phyloP scores from a whole-genome alignment of 2,113 vertebrate species.

The Albula goreensis region DNA sequence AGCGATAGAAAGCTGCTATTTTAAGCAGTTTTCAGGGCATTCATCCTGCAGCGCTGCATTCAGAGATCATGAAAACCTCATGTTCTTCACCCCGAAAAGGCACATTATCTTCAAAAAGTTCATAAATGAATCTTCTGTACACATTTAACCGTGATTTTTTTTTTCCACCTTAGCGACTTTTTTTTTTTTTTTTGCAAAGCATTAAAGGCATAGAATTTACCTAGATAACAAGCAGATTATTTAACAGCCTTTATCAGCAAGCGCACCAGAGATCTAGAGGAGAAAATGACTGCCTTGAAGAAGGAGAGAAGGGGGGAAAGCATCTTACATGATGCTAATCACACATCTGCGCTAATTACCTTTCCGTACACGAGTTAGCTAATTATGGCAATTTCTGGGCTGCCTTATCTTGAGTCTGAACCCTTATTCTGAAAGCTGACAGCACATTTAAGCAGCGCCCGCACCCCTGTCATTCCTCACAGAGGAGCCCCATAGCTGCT shows the following conservation, averaged over 20 bases:
- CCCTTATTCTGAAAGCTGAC: constrained; percentile 24
- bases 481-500: background rate
- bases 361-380: constrained; percentile 51
- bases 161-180: background rate
- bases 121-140: background rate
- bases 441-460: background rate
- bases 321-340: constrained; percentile 70
- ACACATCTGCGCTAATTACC: constrained; percentile 68
- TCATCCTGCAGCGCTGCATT: constrained; percentile 30
- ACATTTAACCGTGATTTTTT: background rate
- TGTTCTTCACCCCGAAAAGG: background rate
- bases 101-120: constrained; percentile 10
- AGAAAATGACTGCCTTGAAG: constrained; percentile 63
- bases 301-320: constrained; percentile 46
- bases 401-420: constrained; percentile 62
- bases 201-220: constrained; percentile 5
- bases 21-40: background rate
- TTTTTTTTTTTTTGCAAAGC: background rate
- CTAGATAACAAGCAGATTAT: constrained; percentile 24
- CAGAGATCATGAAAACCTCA: constrained; percentile 50
- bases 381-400: constrained; percentile 58
- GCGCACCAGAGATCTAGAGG: constrained; percentile 49
- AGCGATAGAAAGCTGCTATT: constrained; percentile 8
- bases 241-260: constrained; percentile 48
- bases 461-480: background rate